Evolutionary conservation across 1,140 invertebrate species (phyloP).

Genomic region (Lineus longissimus): DNA sequence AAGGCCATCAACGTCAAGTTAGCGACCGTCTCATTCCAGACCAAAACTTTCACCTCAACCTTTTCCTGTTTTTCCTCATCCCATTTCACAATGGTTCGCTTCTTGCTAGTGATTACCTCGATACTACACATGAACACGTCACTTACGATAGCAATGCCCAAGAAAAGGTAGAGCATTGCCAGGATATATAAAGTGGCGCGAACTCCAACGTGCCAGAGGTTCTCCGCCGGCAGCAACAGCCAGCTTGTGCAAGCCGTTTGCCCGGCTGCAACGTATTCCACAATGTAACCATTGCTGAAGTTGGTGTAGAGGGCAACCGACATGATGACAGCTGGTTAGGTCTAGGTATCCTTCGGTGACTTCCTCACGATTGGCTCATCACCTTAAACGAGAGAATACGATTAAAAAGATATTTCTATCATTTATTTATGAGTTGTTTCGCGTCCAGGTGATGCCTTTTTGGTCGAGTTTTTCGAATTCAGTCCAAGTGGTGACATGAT

Average conservation of each 20-base stretch:
- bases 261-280: slow-evolving; percentile 24
- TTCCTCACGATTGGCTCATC: too few species aligned
- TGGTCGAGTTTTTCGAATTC: too few species aligned
- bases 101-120: slow-evolving; percentile 54
- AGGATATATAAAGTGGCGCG: slow-evolving; percentile 41
- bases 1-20: slow-evolving; percentile 59
- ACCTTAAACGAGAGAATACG: too few species aligned
- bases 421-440: too few species aligned
- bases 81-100: slow-evolving; percentile 33
- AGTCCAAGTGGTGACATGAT: too few species aligned
- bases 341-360: too few species aligned
- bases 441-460: too few species aligned
- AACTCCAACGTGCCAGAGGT: slow-evolving; percentile 37
- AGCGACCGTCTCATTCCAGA: slow-evolving; percentile 60
- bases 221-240: slow-evolving; percentile 45
- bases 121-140: slow-evolving; percentile 65
- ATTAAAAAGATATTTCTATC: too few species aligned
- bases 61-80: slow-evolving; percentile 40
- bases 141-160: slow-evolving; percentile 60
- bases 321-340: slow-evolving; percentile 3
- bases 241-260: slow-evolving; percentile 34
- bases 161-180: slow-evolving; percentile 39
- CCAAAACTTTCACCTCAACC: slow-evolving; percentile 40
- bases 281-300: slow-evolving; percentile 32
- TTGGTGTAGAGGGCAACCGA: slow-evolving; percentile 10